Base-by-base conservation (phyloP, 1,140 invertebrate species). In the Asobara japonica region DNA sequence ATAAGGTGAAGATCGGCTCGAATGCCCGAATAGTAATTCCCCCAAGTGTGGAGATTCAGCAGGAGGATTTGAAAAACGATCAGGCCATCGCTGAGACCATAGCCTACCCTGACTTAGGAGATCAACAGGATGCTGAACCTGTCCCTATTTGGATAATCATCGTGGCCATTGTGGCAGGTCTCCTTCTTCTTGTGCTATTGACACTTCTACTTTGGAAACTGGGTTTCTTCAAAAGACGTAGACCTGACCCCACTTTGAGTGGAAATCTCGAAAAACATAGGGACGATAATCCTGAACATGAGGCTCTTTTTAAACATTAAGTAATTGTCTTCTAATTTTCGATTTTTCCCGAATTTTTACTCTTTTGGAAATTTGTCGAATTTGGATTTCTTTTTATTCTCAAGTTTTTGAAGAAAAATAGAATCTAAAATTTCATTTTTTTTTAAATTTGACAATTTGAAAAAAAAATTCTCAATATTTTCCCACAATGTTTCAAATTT, bases 141-240 rank as follows among this genome's bases (percentile, higher is more conserved):
- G 90, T 95, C 0, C 93, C 94, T 3, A 87, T 94, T 60, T 96
- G 95, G 93, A 92, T 96, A 51, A 95, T 96, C 60, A 92, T 96
- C 69, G 86, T 95, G 3, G 92, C 94, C 31, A 90, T 95, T 25
- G 88, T 95, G 61, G 91, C 91, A 1, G 96, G 96, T 18, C 82
- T 97, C 13, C 82, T 97, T 71, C 86, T 97, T 2, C 87, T 97
- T 22, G 89, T 95, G 7, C 77, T 95, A 0, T 86, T 97, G 29
- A 93, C 93, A n/a, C 87, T 94, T 20, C 84, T 92, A 3, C 82
- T 97, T 22, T 95, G 94, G 91, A 96, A 94, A 86, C 88, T 94
- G 29, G 96, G 96, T 48, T 97, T 97, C 89, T 97, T 97, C 87
- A 96, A 96, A 82, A 91, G 92, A 83, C 89, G 93, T 73, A 87